Conservation (phyloP, 2,113 vertebrate genomes). For the Emydura subglobosa region DNA sequence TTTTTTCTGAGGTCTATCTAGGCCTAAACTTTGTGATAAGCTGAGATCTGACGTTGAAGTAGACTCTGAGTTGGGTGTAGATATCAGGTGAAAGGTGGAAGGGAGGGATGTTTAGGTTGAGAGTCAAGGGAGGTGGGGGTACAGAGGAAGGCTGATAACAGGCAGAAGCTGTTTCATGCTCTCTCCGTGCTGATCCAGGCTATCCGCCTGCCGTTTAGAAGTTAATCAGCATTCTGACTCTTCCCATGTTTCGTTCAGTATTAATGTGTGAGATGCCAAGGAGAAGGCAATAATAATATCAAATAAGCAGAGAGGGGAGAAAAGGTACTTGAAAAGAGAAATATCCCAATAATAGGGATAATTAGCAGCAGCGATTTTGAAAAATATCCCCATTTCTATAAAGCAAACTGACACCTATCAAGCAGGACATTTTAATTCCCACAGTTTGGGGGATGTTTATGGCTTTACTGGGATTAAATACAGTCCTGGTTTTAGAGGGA, state of each 20-base stretch:
- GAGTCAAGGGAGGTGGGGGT: neutral
- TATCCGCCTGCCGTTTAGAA: neutral
- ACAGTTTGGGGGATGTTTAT: conserved; percentile 16
- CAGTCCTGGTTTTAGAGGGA: neutral
- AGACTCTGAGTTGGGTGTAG: neutral
- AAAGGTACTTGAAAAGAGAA: neutral
- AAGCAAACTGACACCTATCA: conserved; percentile 40
- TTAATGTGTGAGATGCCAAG: neutral
- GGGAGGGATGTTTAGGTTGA: neutral
- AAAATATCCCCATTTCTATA: conserved; percentile 33
- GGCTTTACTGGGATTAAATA: conserved; percentile 17
- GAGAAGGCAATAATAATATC: neutral
- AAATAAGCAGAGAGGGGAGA: neutral
- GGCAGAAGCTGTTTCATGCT: rapidly evolving
- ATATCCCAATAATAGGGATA: neutral
- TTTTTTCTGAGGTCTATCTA: neutral
- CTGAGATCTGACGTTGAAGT: neutral
- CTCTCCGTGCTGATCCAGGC: rapidly evolving
- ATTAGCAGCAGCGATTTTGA: conserved; percentile 3
- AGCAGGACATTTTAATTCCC: conserved; percentile 47
- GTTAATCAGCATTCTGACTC: neutral
- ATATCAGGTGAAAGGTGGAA: neutral
- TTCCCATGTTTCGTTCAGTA: neutral
- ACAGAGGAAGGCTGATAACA: neutral
- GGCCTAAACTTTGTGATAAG: neutral